phyloP scores from a whole-genome alignment of 2,113 vertebrate species.

The Triplophysa siluroides region DNA sequence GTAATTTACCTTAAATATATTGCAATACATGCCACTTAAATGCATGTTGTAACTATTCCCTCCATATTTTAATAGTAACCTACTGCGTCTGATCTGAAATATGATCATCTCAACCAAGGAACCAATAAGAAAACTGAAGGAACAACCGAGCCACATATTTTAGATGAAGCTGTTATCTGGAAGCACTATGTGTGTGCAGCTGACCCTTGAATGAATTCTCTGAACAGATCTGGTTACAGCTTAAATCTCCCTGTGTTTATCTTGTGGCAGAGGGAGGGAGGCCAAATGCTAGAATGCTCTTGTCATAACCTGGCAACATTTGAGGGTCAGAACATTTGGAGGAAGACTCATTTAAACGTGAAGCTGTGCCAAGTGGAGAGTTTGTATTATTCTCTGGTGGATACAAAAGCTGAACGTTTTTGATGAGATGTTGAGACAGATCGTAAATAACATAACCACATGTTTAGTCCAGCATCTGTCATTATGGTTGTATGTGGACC shows the following conservation, averaged over 20 bases:
- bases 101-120: not conserved
- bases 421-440: constrained; percentile 9
- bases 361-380: not conserved
- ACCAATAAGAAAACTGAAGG: not conserved
- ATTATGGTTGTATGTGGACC: constrained; percentile 1
- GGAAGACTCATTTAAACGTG: constrained; percentile 15
- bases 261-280: constrained; percentile 23
- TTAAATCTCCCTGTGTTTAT: constrained; percentile 45
- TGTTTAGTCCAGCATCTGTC: constrained; percentile 9
- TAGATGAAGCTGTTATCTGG: constrained; percentile 25
- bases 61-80: not conserved
- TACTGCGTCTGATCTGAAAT: not conserved
- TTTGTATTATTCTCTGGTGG: not conserved
- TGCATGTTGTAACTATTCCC: not conserved
- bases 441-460: constrained; percentile 12
- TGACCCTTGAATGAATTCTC: constrained; percentile 44
- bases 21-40: not conserved
- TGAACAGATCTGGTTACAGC: constrained; percentile 44
- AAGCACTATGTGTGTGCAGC: constrained; percentile 15
- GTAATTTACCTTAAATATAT: not conserved
- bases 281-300: constrained; percentile 43
- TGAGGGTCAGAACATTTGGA: constrained; percentile 2
- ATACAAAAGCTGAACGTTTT: constrained; percentile 1
- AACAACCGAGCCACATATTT: not conserved
- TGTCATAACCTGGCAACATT: constrained; percentile 48